Conservation (phyloP, 2,113 vertebrate species). For the Anolis sagrei region DNA sequence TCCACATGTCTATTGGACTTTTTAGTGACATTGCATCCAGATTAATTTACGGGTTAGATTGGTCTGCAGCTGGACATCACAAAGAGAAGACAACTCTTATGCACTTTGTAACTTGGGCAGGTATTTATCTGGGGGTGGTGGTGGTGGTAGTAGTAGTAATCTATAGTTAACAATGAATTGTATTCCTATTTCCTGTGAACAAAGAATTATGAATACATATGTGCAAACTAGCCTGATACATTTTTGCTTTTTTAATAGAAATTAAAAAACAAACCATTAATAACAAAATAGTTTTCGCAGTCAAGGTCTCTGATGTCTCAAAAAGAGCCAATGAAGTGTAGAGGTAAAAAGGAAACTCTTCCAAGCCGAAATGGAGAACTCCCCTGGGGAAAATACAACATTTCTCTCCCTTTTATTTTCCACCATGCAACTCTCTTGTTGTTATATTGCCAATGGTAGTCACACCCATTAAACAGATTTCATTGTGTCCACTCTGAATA, state of each 20-base stretch:
- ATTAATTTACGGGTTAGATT: background rate
- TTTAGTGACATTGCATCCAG: too few relatives aligned
- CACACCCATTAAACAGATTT: slow-evolving; percentile 19
- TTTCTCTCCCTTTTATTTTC: background rate
- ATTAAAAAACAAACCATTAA: background rate
- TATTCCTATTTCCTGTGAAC: background rate
- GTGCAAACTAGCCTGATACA: background rate
- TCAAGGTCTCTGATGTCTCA: background rate
- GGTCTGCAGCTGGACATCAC: background rate
- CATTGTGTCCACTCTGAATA: background rate
- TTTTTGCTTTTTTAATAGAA: background rate
- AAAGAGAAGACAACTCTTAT: background rate
- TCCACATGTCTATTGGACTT: too few relatives aligned
- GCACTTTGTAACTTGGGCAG: background rate
- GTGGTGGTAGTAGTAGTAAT: too few relatives aligned
- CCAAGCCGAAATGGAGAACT: background rate
- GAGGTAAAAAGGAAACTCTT: background rate
- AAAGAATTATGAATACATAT: background rate
- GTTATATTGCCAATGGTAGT: slow-evolving; percentile 36
- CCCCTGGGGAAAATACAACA: slow-evolving; percentile 2
- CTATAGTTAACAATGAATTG: background rate
- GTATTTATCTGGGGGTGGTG: too few relatives aligned
- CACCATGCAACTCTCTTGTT: slow-evolving; percentile 16
- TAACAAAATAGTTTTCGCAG: background rate
- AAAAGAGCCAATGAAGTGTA: background rate